Percentiles rank a stretch among this genome's conserved stretches.
phyloP scores from a whole-genome alignment of 2,797 vertebrate genomes.

The Crenuchus spilurus region DNA sequence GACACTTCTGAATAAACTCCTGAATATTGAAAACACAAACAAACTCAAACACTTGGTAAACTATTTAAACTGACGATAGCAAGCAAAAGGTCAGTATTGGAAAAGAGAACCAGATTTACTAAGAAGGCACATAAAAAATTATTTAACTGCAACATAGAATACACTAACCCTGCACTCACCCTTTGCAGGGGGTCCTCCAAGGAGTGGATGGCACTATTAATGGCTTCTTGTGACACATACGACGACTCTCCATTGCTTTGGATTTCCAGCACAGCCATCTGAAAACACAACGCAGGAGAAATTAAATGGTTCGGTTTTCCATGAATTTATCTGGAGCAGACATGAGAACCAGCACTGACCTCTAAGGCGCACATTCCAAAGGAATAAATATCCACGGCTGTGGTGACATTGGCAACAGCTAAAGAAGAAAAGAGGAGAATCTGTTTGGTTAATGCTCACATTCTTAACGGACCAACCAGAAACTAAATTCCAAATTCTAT shows the following conservation, averaged over 20 bases:
- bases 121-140: no score
- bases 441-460: neutral
- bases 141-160: neutral
- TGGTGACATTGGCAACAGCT: conserved; percentile 96
- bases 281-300: conserved; percentile 20
- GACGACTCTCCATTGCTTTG: conserved; percentile 98
- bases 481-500: no score
- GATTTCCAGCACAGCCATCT: conserved; percentile 99
- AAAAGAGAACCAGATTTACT: no score
- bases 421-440: conserved; percentile 50
- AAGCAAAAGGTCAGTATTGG: no score
- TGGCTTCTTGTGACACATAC: conserved; percentile 97
- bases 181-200: conserved; percentile 94
- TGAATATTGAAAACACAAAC: conserved; percentile 58
- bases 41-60: neutral
- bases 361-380: conserved; percentile 99
- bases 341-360: conserved; percentile 68
- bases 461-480: neutral
- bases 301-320: neutral
- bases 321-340: neutral
- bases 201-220: conserved; percentile 95
- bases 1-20: conserved; percentile 99
- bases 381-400: conserved; percentile 98
- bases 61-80: neutral
- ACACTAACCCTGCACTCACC: conserved; percentile 73